phyloP scores from a whole-genome alignment of 2,113 vertebrate genomes.

The Alosa alosa region DNA sequence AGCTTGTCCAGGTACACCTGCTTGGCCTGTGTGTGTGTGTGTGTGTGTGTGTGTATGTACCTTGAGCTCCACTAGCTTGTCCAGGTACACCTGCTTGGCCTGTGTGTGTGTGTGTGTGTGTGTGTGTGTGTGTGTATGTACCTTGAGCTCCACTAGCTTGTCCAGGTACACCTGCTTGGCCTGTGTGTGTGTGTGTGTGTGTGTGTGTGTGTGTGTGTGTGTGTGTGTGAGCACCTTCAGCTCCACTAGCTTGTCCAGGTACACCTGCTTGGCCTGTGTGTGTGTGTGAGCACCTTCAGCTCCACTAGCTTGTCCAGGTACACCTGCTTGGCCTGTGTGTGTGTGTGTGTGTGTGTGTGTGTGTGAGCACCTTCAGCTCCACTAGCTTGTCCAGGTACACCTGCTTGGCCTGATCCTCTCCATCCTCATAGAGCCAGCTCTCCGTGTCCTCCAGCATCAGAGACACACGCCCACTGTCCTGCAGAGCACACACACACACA shows the following conservation, averaged over 20 bases:
- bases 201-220: too few relatives aligned
- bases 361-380: too few relatives aligned
- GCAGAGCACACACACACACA: too few relatives aligned
- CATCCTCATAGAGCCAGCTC: constrained; percentile 95
- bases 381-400: too few relatives aligned
- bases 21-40: not conserved
- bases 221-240: constrained; percentile 83
- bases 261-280: too few relatives aligned
- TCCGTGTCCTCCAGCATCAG: constrained; percentile 88
- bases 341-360: not conserved
- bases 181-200: not conserved
- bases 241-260: constrained; percentile 88
- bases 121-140: too few relatives aligned
- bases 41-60: constrained; percentile 53
- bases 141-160: too few relatives aligned
- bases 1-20: too few relatives aligned
- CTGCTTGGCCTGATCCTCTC: constrained; percentile 88
- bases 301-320: constrained; percentile 90
- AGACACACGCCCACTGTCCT: constrained; percentile 36
- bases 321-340: constrained; percentile 85
- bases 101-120: constrained; percentile 64
- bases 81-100: constrained; percentile 88
- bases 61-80: constrained; percentile 88
- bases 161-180: too few relatives aligned
- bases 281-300: too few relatives aligned